Evolutionary conservation across 2,888 invertebrate genomes (phyloP).

Genomic region (Girardia tigrina): DNA sequence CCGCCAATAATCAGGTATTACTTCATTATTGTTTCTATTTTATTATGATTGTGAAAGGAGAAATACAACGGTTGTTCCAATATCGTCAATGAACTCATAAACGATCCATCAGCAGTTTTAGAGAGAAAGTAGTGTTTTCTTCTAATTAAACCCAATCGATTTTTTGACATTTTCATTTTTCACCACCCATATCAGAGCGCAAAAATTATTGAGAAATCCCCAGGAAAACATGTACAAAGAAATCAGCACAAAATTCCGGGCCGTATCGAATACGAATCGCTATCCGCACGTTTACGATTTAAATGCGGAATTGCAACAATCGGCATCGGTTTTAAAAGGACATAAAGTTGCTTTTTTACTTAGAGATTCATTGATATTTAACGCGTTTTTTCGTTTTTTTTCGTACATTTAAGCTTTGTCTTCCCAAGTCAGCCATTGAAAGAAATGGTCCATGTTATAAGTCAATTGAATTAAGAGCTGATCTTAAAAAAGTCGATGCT

Average conservation of each 20-base stretch:
- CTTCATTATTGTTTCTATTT: too few species aligned
- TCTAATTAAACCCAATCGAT: too few species aligned
- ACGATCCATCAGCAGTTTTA: neutral
- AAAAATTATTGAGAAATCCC: neutral
- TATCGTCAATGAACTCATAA: neutral
- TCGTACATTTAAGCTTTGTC: neutral
- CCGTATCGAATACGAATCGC: neutral
- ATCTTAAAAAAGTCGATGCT: neutral
- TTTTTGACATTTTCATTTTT: too few species aligned
- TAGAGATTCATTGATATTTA: too few species aligned
- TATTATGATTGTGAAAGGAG: too few species aligned
- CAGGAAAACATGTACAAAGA: conserved; percentile 4
- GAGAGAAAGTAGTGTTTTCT: neutral
- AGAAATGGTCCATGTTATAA: neutral
- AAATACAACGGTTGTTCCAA: too few species aligned
- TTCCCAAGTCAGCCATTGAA: neutral
- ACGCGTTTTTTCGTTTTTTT: neutral
- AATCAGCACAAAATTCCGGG: conserved; percentile 11
- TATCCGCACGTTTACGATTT: conserved; percentile 8
- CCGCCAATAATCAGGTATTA: too few species aligned
- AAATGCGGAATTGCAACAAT: neutral
- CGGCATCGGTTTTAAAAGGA: neutral
- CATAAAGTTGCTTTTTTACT: neutral
- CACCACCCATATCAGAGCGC: neutral
- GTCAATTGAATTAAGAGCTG: neutral